Evolutionary conservation across 2,888 invertebrate genomes (phyloP).

Genomic region (Halictus ligatus): DNA sequence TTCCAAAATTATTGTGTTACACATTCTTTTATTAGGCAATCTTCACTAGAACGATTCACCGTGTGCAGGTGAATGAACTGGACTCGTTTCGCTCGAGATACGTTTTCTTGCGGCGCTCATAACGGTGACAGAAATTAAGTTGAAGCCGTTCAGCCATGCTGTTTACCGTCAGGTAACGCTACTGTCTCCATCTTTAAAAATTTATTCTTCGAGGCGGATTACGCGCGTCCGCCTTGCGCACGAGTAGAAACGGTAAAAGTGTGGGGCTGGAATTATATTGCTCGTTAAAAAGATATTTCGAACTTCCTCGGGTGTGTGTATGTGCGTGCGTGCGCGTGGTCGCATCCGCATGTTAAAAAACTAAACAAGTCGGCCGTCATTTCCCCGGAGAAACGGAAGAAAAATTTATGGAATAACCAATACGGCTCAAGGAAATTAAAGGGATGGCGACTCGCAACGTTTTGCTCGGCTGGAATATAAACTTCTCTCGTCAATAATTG

Average conservation of each 20-base stretch:
- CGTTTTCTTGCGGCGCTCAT: neutral
- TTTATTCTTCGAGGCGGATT: neutral
- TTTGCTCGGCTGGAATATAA: neutral
- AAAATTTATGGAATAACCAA: neutral
- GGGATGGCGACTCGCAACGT: neutral
- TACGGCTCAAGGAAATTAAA: neutral
- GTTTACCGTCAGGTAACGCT: neutral
- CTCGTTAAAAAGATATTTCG: slow-evolving; percentile 6
- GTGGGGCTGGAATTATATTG: neutral
- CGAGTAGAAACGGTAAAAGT: neutral
- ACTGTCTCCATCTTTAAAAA: neutral
- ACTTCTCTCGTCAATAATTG: neutral
- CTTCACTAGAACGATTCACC: too few relatives aligned
- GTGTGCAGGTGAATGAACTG: neutral
- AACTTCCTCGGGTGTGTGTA: neutral
- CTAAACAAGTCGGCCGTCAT: neutral
- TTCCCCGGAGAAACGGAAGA: neutral
- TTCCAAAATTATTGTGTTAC: too few relatives aligned
- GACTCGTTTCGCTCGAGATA: neutral
- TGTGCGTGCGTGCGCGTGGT: neutral
- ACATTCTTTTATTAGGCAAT: too few relatives aligned
- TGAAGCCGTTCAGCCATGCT: neutral
- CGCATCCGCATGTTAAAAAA: neutral
- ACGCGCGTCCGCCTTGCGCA: neutral
- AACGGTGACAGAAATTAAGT: neutral